Evolutionary conservation across 2,888 invertebrate genomes (phyloP), one percentile per base, ranked within the genome.

Genomic region (Lysandra bellargus): DNA sequence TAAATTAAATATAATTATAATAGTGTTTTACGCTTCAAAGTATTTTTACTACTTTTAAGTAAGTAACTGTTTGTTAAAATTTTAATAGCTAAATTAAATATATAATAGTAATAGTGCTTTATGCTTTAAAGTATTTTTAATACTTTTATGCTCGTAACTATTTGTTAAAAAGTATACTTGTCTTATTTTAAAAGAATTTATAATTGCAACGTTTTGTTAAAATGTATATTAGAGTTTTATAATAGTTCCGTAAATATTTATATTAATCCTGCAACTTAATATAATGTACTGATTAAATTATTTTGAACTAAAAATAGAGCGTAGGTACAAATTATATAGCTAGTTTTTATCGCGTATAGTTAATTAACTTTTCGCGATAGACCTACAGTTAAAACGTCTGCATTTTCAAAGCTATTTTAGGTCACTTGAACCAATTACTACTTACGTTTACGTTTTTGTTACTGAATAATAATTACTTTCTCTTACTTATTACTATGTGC

Each of bases 291-390:
- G 30, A 37, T 37, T 17, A 5, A 69, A 33, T 33, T 14, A 14
- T 69, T 33, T 69, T 17, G 4, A 33, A 17, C 17, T 14, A 12
- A 64, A 64, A 64, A 64, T 64, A 64, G 30, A 64, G 4, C 64
- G 30, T 3, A 30, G 12, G 4, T 33, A 30, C 30, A 64, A 30
- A 64, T 64, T 30, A 64, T 30, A 14, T 69, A 33, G 4, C 69
- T 37, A 37, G 37, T 37, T 69, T 64, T 69, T 69, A 33, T 69
- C 69, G 33, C 33, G 33, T 33, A 69, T 14, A 69, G 69, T 33
- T 69, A 69, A 69, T 69, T 69, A 69, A 69, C 33, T 69, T 69
- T 69, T 69, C 17, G 69, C 33, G 69, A 69, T 69, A 69, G 5
- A 37, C 5, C 33, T 33, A 33, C 33, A 37, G 69, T 69, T 69